Conservation (phyloP, 2,888 invertebrate genomes). For the Steromphala cineraria region DNA sequence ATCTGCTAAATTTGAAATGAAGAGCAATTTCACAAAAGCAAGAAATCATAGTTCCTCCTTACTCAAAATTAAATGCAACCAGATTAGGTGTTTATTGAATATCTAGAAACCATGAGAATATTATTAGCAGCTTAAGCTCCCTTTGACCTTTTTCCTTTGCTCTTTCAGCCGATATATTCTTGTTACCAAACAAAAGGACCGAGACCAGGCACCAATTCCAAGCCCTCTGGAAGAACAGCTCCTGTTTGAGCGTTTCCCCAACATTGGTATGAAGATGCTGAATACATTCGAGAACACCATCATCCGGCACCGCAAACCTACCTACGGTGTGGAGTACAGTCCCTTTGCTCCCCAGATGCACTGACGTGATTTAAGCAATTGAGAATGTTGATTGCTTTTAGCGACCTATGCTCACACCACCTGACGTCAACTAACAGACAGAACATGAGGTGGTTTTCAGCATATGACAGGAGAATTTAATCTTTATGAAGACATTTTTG, state of each 20-base stretch:
- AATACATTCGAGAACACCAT: constrained; percentile 34
- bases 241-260: constrained; percentile 62
- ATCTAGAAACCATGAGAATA: too few species aligned
- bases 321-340: constrained; percentile 35
- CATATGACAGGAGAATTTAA: too few species aligned
- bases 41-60: too few species aligned
- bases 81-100: too few species aligned
- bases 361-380: neutral
- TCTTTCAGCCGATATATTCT: constrained; percentile 65
- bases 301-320: constrained; percentile 22
- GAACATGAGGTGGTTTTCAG: too few species aligned
- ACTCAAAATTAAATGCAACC: too few species aligned
- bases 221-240: constrained; percentile 67
- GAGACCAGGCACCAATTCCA: constrained; percentile 47
- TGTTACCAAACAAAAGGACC: constrained; percentile 57
- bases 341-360: constrained; percentile 29
- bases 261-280: constrained; percentile 51
- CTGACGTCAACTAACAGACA: too few species aligned
- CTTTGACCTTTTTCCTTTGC: neutral
- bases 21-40: too few species aligned
- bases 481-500: too few species aligned
- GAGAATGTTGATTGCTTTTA: neutral
- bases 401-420: too few species aligned
- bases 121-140: too few species aligned
- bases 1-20: too few species aligned